phyloP scores from a whole-genome alignment of 2,797 vertebrate species.

The Amphiprion clarkii region DNA sequence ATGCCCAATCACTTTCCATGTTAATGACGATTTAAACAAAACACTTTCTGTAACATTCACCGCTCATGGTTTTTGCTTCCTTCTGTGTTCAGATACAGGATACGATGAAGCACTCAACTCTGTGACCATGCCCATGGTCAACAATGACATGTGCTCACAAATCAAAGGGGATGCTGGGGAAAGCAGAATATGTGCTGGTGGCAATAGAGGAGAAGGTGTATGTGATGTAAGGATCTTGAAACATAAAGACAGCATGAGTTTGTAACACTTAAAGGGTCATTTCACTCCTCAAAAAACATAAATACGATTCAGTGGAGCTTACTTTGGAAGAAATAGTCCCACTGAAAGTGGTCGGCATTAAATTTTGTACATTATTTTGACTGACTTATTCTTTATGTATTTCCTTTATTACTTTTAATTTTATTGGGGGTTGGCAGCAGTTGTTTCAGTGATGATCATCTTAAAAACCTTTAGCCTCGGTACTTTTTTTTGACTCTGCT shows the following conservation, averaged over 20 bases:
- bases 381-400: background rate
- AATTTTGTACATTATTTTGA: background rate
- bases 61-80: background rate
- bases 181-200: conserved; percentile 94
- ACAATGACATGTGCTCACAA: conserved; percentile 91
- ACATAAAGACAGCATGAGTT: background rate
- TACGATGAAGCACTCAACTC: conserved; percentile 90
- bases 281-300: background rate
- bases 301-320: background rate
- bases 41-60: background rate
- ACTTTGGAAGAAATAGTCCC: background rate
- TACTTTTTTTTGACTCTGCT: too few relatives aligned
- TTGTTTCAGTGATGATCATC: too few relatives aligned
- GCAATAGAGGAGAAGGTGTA: conserved; percentile 90
- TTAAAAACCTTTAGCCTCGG: too few relatives aligned
- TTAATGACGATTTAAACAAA: background rate
- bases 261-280: background rate
- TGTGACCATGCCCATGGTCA: conserved; percentile 91
- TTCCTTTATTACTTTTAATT: background rate
- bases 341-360: background rate
- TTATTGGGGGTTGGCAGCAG: background rate
- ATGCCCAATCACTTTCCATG: conserved; percentile 9
- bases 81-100: conserved; percentile 83
- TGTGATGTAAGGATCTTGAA: conserved; percentile 90
- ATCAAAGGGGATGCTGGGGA: conserved; percentile 92